phyloP scores from a whole-genome alignment of 2,797 vertebrate species.

The Paratrypauchen microcephalus region DNA sequence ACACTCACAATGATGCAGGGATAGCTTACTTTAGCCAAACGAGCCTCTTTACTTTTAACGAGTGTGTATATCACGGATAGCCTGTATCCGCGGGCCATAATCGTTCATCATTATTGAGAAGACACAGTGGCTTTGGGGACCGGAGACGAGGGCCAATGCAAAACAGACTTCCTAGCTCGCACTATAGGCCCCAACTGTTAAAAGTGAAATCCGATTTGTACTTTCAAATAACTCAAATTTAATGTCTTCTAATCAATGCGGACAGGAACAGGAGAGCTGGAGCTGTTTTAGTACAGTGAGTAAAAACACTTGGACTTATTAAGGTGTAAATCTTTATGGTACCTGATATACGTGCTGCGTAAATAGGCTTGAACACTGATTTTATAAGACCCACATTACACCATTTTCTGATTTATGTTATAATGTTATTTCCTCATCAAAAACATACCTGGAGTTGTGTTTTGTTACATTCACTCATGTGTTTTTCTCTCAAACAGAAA shows the following conservation, averaged over 20 bases:
- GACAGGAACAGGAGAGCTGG: background rate
- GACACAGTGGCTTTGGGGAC: conserved; percentile 58
- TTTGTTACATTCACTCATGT: too few species aligned
- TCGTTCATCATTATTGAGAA: conserved; percentile 77
- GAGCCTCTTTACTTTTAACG: conserved; percentile 72
- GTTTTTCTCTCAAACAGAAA: too few species aligned
- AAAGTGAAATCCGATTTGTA: conserved; percentile 8
- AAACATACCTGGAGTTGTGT: too few species aligned
- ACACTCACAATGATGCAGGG: conserved; percentile 70
- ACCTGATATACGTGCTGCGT: conserved; percentile 3
- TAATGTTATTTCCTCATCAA: too few species aligned
- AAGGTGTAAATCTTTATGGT: background rate
- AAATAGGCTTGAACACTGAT: background rate
- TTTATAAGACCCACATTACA: too few species aligned
- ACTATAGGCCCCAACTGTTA: conserved; percentile 30
- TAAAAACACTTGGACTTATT: background rate
- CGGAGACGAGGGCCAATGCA: conserved; percentile 49
- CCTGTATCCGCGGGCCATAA: conserved; percentile 68
- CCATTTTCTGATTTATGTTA: too few species aligned
- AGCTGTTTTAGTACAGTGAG: background rate
- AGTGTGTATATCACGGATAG: conserved; percentile 77
- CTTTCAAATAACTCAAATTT: conserved; percentile 5
- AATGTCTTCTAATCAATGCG: conserved; percentile 12
- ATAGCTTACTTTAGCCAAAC: conserved; percentile 69
- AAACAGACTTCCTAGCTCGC: conserved; percentile 66